Conservation (phyloP, 1,140 invertebrate species). For the Andrena cerasifolii region DNA sequence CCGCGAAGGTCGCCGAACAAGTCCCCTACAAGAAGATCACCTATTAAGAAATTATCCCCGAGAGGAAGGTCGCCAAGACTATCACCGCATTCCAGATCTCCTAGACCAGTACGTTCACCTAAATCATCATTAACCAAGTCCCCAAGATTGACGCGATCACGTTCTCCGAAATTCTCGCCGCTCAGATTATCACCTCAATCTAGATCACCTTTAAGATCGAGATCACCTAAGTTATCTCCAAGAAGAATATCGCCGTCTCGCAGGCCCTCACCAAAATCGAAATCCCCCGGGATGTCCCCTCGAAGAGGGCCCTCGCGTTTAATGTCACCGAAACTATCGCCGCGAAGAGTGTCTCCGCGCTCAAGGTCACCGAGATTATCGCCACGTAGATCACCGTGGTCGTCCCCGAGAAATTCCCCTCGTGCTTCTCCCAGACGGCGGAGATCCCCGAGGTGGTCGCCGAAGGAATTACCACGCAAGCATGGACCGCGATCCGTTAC, state of each 20-base stretch:
- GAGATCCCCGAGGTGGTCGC: conserved; percentile 67
- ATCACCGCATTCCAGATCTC: conserved; percentile 59
- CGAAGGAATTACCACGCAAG: conserved; percentile 64
- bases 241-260: conserved; percentile 53
- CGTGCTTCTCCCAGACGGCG: conserved; percentile 64
- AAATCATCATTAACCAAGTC: conserved; percentile 60
- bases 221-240: conserved; percentile 63
- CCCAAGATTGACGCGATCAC: conserved; percentile 53
- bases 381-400: conserved; percentile 73
- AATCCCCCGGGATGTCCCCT: conserved; percentile 64
- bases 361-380: conserved; percentile 64
- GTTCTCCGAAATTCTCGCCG: conserved; percentile 63
- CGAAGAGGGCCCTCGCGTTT: conserved; percentile 49
- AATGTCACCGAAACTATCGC: conserved; percentile 64
- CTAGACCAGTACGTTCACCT: conserved; percentile 37
- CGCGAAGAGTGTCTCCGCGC: conserved; percentile 52
- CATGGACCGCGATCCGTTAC: conserved; percentile 52
- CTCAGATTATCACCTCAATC: conserved; percentile 38
- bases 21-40: conserved; percentile 60
- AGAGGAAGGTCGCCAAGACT: conserved; percentile 60
- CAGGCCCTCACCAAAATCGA: conserved; percentile 55
- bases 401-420: conserved; percentile 71
- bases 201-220: conserved; percentile 55
- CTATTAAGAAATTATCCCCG: conserved; percentile 62
- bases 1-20: conserved; percentile 66